Conservation (phyloP, 2,797 vertebrate genomes). For the Dermochelys coriacea region DNA sequence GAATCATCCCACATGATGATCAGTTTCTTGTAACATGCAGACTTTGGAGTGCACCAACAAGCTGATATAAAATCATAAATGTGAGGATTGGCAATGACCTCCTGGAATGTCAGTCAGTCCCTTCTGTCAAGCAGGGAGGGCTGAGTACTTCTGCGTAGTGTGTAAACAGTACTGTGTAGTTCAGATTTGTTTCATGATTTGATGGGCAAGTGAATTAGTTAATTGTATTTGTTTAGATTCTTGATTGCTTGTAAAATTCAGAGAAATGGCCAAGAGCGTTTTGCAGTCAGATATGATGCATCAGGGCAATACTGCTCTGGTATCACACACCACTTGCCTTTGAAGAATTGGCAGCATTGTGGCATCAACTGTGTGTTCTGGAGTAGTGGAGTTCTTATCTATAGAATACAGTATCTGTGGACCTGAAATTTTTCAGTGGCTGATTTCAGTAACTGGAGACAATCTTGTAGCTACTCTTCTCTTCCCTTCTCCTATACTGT, state of each 20-base stretch:
- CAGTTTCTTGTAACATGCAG: neutral
- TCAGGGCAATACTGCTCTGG: neutral
- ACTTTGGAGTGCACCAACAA: neutral
- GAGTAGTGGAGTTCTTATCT: neutral
- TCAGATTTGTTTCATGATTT: neutral
- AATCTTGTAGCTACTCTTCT: neutral
- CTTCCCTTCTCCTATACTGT: neutral
- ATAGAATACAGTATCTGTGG: neutral
- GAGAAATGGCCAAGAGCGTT: neutral
- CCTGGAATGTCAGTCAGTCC: neutral
- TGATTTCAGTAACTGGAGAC: neutral
- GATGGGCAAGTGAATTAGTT: neutral
- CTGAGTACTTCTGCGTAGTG: neutral
- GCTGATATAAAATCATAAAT: neutral
- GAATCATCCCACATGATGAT: neutral
- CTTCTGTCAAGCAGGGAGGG: neutral
- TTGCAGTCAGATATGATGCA: neutral
- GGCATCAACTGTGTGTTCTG: neutral
- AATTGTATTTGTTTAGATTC: neutral
- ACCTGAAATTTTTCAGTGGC: neutral
- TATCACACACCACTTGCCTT: neutral
- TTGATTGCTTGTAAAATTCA: neutral
- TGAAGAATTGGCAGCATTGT: neutral
- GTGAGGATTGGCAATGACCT: neutral
- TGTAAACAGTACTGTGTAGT: neutral